These are phyloP conservation scores for Xiphias gladius DNA, from an alignment of 2,113 vertebrate species.

Conservation along the genomic window DNA sequence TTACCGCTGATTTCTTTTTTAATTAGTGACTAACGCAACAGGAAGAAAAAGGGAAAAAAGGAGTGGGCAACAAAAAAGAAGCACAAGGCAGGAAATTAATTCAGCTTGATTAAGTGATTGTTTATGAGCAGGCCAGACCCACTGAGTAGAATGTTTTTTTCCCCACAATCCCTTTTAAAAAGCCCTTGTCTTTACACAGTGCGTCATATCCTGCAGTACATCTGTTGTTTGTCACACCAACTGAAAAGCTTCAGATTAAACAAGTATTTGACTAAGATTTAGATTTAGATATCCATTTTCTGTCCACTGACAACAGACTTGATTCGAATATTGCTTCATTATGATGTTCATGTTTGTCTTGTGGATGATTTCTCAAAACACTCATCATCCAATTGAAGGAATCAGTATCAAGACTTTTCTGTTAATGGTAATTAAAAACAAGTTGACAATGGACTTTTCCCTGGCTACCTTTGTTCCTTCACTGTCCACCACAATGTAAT, in stretches of 20 bases:
- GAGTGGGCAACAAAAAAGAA: neutral
- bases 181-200: slow-evolving; percentile 7
- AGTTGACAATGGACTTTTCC: neutral
- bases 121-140: slow-evolving; percentile 28
- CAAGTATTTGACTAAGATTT: neutral
- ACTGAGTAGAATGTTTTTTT: slow-evolving; percentile 36
- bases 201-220: slow-evolving; percentile 52
- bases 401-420: slow-evolving; percentile 1
- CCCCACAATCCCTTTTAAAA: slow-evolving; percentile 28
- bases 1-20: slow-evolving; percentile 8
- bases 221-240: slow-evolving; percentile 29
- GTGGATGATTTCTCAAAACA: slow-evolving; percentile 3
- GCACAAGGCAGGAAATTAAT: slow-evolving; percentile 38
- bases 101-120: slow-evolving; percentile 35
- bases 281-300: neutral
- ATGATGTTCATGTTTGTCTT: slow-evolving; percentile 13
- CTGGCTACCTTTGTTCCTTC: neutral
- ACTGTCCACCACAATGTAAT: neutral
- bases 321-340: neutral
- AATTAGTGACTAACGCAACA: slow-evolving; percentile 34
- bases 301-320: neutral
- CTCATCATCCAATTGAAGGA: neutral
- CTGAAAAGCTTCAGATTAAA: slow-evolving; percentile 24
- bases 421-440: slow-evolving; percentile 1
- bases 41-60: neutral